Conservation (phyloP, 2,113 vertebrate species). For the Smithornis capensis region DNA sequence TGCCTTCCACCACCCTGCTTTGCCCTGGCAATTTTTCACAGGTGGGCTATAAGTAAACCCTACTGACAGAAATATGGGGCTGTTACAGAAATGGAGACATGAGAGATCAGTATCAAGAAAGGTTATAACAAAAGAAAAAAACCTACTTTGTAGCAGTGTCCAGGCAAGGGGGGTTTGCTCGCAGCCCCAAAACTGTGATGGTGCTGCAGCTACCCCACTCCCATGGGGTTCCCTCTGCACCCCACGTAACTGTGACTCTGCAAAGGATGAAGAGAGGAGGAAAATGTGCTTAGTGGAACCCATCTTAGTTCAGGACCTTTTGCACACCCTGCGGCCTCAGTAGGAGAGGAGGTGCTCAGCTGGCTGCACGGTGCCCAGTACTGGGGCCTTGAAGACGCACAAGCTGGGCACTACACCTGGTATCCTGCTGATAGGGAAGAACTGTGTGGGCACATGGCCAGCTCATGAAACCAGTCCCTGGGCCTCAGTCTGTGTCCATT, state of each 20-base stretch:
- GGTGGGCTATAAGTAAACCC: not conserved
- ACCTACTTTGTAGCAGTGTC: not conserved
- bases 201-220: not conserved
- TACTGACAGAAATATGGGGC: not conserved
- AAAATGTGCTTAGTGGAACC: not conserved
- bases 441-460: not conserved
- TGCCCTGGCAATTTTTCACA: not conserved
- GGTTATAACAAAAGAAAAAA: not conserved
- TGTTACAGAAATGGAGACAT: not conserved
- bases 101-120: not conserved
- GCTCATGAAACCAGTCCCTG: not conserved
- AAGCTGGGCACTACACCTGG: not conserved
- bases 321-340: fast-evolving
- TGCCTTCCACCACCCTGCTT: not conserved
- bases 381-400: not conserved
- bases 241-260: not conserved
- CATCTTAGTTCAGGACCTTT: not conserved
- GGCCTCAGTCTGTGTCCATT: not conserved
- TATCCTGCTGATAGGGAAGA: not conserved
- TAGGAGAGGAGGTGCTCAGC: not conserved
- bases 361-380: not conserved
- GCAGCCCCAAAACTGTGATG: not conserved
- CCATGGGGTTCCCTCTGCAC: not conserved
- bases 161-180: not conserved
- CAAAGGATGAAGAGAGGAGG: not conserved